phyloP scores from a whole-genome alignment of 2,797 vertebrate genomes.

The Podargus strigoides region DNA sequence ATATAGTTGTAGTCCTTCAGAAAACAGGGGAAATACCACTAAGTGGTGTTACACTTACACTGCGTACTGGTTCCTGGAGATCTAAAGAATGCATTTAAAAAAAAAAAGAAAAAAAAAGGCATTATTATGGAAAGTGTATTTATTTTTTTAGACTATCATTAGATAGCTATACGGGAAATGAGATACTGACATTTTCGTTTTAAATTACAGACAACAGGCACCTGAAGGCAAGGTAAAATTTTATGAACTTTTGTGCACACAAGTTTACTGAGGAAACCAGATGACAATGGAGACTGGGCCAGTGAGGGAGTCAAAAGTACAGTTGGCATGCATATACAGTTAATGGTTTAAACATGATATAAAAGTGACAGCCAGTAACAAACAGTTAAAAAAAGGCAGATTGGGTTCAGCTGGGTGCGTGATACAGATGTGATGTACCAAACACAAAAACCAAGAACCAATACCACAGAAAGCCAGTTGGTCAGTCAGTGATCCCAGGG shows the following conservation, averaged over 20 bases:
- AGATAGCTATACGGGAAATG: neutral
- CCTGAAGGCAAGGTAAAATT: neutral
- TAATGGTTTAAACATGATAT: neutral
- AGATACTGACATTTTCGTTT: neutral
- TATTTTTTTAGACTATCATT: neutral
- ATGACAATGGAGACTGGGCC: neutral
- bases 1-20: neutral
- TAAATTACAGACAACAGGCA: neutral
- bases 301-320: neutral
- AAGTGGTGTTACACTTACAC: neutral
- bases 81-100: neutral
- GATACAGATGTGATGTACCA: neutral
- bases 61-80: neutral
- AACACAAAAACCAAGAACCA: neutral
- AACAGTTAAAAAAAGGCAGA: neutral
- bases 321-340: neutral
- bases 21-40: neutral
- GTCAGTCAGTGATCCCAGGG: neutral
- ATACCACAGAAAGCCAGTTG: neutral
- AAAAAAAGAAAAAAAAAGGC: neutral
- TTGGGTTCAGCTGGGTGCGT: neutral
- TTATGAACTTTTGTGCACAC: neutral
- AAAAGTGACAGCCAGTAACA: neutral
- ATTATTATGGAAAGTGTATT: neutral
- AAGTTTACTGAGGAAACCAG: neutral